Evolutionary conservation across 2,888 invertebrate genomes (phyloP).

Genomic region (Dexiosoma caninum): DNA sequence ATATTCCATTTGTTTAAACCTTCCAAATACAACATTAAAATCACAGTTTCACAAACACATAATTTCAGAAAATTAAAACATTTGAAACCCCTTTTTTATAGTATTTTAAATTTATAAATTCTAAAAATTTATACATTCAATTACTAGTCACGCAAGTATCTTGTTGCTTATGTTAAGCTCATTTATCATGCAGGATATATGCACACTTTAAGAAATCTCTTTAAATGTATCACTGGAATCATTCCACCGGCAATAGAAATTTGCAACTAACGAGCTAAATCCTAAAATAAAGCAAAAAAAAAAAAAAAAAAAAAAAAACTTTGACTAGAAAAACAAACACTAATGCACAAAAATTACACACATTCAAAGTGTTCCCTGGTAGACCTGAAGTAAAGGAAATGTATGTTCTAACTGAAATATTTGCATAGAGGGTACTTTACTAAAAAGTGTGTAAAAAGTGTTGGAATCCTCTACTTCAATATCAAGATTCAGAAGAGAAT

Average conservation of each 20-base stretch:
- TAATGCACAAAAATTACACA: not conserved
- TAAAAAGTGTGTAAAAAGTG: no score
- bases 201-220: slow-evolving; percentile 39
- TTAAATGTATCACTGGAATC: slow-evolving; percentile 26
- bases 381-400: not conserved
- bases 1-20: no score
- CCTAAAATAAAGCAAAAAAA: slow-evolving; percentile 4
- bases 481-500: no score
- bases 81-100: no score
- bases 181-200: slow-evolving; percentile 30
- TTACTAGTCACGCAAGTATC: not conserved
- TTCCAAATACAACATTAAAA: no score
- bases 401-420: not conserved
- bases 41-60: no score
- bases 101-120: not conserved
- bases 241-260: not conserved
- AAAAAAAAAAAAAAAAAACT: not conserved
- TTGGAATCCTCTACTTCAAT: no score
- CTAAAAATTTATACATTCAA: not conserved
- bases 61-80: no score
- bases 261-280: slow-evolving; percentile 30
- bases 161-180: not conserved
- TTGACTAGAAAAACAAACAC: not conserved
- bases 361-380: not conserved
- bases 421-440: not conserved